A percentile compares a stretch with the other conserved stretches of the same genome.
These are phyloP conservation scores for Drosophila baimaii DNA, from an alignment of 1,140 invertebrate genomes.

Conservation along the genomic window DNA sequence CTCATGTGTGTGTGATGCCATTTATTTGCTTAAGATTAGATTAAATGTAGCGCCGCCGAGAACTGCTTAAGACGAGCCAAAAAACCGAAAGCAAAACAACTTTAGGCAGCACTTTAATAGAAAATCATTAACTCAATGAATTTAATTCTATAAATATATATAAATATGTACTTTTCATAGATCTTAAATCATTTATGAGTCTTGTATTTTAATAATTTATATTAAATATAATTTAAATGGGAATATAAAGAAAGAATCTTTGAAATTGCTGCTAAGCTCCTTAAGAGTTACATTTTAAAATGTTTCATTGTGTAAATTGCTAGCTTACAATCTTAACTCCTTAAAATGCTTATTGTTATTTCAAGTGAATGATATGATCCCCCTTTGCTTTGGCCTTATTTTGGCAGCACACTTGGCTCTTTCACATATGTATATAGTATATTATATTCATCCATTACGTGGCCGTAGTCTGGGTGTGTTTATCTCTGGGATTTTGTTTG, in stretches of 20 bases:
- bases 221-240: no score
- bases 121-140: constrained; percentile 15
- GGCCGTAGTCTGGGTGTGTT: constrained; percentile 17
- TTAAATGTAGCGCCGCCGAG: constrained; percentile 57
- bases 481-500: constrained; percentile 35
- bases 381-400: not conserved
- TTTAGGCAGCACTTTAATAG: not conserved
- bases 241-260: no score
- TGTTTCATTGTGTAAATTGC: not conserved
- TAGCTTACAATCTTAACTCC: not conserved
- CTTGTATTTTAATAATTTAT: no score
- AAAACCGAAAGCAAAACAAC: constrained; percentile 24
- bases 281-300: not conserved
- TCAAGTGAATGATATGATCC: constrained; percentile 14
- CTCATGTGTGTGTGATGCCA: constrained; percentile 22
- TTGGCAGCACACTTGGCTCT: constrained; percentile 11
- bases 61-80: constrained; percentile 26
- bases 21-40: constrained; percentile 69
- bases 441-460: constrained; percentile 21
- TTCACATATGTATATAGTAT: not conserved
- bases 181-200: not conserved
- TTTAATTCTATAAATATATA: not conserved
- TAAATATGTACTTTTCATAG: not conserved
- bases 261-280: not conserved
- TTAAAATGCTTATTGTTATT: not conserved